Conservation (phyloP, 2,113 vertebrate genomes). For the Pomatorhinus ruficollis region DNA sequence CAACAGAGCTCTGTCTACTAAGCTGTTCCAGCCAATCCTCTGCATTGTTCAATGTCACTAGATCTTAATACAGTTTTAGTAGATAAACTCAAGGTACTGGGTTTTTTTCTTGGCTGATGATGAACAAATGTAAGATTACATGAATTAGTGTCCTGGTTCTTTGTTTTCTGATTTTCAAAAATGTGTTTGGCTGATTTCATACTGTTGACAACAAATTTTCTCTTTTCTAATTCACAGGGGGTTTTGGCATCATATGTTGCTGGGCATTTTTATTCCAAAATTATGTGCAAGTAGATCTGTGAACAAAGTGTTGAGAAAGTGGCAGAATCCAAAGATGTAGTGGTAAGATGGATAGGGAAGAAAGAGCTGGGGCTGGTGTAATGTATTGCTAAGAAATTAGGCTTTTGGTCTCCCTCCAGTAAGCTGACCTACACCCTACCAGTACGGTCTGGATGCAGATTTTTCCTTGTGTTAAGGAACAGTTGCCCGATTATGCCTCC, state of each 20-base stretch:
- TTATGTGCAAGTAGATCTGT: not conserved
- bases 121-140: not conserved
- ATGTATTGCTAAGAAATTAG: not conserved
- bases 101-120: fast-evolving
- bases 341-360: not conserved
- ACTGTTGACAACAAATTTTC: not conserved
- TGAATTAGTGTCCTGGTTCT: not conserved
- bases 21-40: not conserved
- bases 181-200: not conserved
- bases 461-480: not conserved
- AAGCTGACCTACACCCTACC: not conserved
- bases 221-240: not conserved
- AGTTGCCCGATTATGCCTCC: not conserved
- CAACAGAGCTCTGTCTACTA: not conserved
- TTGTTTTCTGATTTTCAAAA: not conserved
- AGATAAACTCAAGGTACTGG: not conserved
- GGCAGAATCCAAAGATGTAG: not conserved
- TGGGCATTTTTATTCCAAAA: not conserved
- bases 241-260: not conserved
- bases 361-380: not conserved
- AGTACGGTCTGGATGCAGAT: not conserved
- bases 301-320: not conserved
- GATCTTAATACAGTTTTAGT: not conserved
- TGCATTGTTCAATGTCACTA: not conserved
- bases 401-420: not conserved